Base-by-base conservation (phyloP, 2,888 invertebrate species). In the Allophyes oxyacanthae region DNA sequence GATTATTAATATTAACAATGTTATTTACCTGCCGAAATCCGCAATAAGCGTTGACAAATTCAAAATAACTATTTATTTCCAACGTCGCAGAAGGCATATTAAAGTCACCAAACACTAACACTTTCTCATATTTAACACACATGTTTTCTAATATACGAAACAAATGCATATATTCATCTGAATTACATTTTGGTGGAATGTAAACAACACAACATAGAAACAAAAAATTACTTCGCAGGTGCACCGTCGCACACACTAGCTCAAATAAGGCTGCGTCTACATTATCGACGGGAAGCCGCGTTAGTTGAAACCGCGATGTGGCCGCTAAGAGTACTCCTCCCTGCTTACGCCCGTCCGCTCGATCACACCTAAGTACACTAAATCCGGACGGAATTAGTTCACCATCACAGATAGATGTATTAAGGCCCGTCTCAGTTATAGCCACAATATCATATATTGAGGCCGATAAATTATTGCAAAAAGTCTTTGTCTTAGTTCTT, bases 171-270 rank as follows among this genome's bases (percentile, higher is more conserved):
- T 62, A 62, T 34, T 53, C 44, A 44, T 13, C 42, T 11, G n/a
- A 10, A 41, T 13, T n/a, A 45, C 49, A 38, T 28, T 44, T 49
- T 8, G 49, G 56, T 4, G 62, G 53, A 14, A 56, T 56, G 26
- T 56, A 61, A 15, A 61, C 55, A 7, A 56, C 56, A 40, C 51
- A 61, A 38, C 45, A 55, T 14, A 62, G 44, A 36, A 62, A 62
- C n/a, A 62, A 62, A 13, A 34, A 49, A 6, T 37, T 43, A 48
- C 30, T 48, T 20, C 32, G 32, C 7, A n/a, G 1, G 34, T 34
- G n/a, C 2, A 50, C 46, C 9, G 60, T 51, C n/a, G 48, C 55
- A 36, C 52, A 52, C 6, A 52, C 38, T 15, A 61, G 37, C 34
- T 54, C 63, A 13, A 34, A 34, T 34, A 34, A 34, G 41, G 38